These are phyloP conservation scores for Anaspis maculata DNA, from an alignment of 2,888 invertebrate species.

Conservation along the genomic window DNA sequence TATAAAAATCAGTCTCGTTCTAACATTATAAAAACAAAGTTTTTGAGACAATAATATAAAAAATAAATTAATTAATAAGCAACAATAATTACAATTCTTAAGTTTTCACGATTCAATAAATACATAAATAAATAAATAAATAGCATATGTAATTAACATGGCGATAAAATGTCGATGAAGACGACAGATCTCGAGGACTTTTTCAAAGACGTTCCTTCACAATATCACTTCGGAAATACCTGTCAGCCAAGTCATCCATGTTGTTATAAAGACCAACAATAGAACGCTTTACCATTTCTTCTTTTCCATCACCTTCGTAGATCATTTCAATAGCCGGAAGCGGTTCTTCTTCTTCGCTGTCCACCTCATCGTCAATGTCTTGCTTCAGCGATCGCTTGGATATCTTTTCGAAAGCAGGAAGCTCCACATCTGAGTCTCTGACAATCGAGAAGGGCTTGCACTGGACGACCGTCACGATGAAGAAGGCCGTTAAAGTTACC, in stretches of 20 bases:
- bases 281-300: conserved; percentile 5
- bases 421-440: conserved; percentile 2
- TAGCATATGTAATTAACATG: too few relatives aligned
- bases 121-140: too few relatives aligned
- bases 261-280: conserved; percentile 4
- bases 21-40: too few relatives aligned
- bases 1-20: too few relatives aligned
- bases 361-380: neutral
- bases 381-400: conserved; percentile 6
- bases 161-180: too few relatives aligned
- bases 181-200: too few relatives aligned
- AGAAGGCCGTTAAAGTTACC: conserved; percentile 1
- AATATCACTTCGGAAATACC: conserved; percentile 3
- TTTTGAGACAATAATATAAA: too few relatives aligned
- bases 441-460: conserved; percentile 2
- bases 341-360: neutral
- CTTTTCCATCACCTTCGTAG: conserved; percentile 1
- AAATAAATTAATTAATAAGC: too few relatives aligned
- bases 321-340: too few relatives aligned
- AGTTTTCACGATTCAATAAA: too few relatives aligned
- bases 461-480: conserved; percentile 1
- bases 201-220: conserved; percentile 6
- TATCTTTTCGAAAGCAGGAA: conserved; percentile 9
- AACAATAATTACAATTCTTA: too few relatives aligned
- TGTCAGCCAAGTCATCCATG: conserved; percentile 6